Conservation (phyloP, 1,140 invertebrate species). For the fruit fly (Drosophila melanogaster) region Release_6_plus_ISO1_MT NT_037436.4:12176501-12177000, state of each 20-base stretch:
- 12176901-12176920: slow-evolving; percentile 1
- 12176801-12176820: neutral
- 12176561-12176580: slow-evolving; percentile 51
- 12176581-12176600: slow-evolving; percentile 69
- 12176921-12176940: slow-evolving; percentile 22
- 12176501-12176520: slow-evolving; percentile 36
- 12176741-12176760: slow-evolving; percentile 26
- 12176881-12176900: slow-evolving; percentile 5
- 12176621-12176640: slow-evolving; percentile 54
- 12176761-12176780: slow-evolving; percentile 21
- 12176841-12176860: slow-evolving; percentile 5
- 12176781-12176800: slow-evolving; percentile 27
- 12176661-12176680: neutral
- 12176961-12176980: slow-evolving; percentile 5
- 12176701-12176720: slow-evolving; percentile 52
- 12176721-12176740: slow-evolving; percentile 55
- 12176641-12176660: too few relatives aligned
- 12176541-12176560: slow-evolving; percentile 21
- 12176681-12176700: slow-evolving; percentile 9
- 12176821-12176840: slow-evolving; percentile 2
- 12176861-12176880: slow-evolving; percentile 21
- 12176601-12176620: slow-evolving; percentile 71
- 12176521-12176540: slow-evolving; percentile 24
- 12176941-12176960: neutral
- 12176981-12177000: too few relatives aligned